Evolutionary conservation across 2,797 vertebrate species (phyloP).

Genomic region (Argyrosomus regius): DNA sequence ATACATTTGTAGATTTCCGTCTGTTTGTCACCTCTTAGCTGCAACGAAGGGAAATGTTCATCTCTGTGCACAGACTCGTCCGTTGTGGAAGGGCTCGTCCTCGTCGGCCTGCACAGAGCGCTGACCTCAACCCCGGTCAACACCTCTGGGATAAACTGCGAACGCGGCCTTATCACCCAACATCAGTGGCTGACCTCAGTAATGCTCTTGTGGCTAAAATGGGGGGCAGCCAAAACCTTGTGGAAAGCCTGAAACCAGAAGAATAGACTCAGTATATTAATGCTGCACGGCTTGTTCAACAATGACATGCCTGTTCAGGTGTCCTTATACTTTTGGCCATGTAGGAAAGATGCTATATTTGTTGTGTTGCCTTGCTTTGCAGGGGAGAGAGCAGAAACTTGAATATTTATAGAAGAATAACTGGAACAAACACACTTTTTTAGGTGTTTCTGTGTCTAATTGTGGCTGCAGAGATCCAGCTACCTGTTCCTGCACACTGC

Average conservation of each 20-base stretch:
- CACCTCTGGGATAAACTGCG: neutral
- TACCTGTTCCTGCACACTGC: slow-evolving; percentile 32
- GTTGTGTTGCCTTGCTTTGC: neutral
- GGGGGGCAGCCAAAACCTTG: neutral
- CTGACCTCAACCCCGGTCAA: neutral
- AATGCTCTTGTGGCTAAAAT: neutral
- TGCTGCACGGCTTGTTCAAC: neutral
- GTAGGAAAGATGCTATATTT: neutral
- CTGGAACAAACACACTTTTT: neutral
- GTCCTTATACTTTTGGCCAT: neutral
- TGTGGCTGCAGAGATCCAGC: neutral
- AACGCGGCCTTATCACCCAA: neutral
- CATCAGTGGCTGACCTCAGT: neutral
- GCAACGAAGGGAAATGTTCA: too few species aligned
- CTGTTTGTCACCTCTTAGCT: too few species aligned
- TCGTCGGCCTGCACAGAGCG: neutral
- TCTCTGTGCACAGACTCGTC: neutral
- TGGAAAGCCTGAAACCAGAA: neutral
- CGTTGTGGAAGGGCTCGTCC: neutral
- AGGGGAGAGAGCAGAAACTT: too few species aligned
- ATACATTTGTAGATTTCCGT: neutral
- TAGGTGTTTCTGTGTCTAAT: neutral
- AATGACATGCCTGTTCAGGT: neutral
- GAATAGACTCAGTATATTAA: neutral
- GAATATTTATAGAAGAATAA: too few species aligned